Evolutionary conservation across 2,888 invertebrate species (phyloP).

Genomic region (Listrodromus nycthemerus): DNA sequence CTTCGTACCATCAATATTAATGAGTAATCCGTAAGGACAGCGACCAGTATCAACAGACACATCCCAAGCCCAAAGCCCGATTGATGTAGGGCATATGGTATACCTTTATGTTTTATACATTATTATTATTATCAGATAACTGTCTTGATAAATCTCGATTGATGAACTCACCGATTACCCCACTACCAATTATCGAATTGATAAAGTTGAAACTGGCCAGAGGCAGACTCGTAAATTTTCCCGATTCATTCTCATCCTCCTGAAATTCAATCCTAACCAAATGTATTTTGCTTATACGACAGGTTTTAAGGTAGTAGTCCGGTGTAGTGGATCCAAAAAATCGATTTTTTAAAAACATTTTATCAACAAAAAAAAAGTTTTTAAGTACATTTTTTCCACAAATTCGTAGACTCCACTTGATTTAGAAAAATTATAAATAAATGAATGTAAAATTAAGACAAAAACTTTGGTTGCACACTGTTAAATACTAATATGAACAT

Average conservation of each 20-base stretch:
- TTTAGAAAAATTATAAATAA: too few relatives aligned
- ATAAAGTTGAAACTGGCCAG: conserved; percentile 95
- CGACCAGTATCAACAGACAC: conserved; percentile 89
- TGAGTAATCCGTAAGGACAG: conserved; percentile 92
- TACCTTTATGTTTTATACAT: conserved; percentile 84
- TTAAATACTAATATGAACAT: too few relatives aligned
- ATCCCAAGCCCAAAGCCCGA: conserved; percentile 93
- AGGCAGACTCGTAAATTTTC: conserved; percentile 89
- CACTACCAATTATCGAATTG: conserved; percentile 94
- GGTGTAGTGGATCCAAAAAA: too few relatives aligned
- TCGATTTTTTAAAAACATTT: too few relatives aligned
- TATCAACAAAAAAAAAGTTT: too few relatives aligned
- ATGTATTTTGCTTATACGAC: not conserved
- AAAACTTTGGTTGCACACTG: too few relatives aligned
- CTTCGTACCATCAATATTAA: conserved; percentile 91
- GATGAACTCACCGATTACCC: conserved; percentile 89
- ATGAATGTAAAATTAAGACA: too few relatives aligned
- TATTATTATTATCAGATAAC: not conserved
- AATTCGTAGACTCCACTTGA: too few relatives aligned
- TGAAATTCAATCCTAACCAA: conserved; percentile 31
- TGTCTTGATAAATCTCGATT: not conserved
- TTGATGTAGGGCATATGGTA: conserved; percentile 92
- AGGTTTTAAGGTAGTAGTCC: too few relatives aligned
- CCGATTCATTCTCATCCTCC: conserved; percentile 85
- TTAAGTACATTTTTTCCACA: too few relatives aligned